Evolutionary conservation across 2,113 vertebrate genomes (phyloP), one percentile per base, ranked within the genome.

Genomic region (Aix galericulata): DNA sequence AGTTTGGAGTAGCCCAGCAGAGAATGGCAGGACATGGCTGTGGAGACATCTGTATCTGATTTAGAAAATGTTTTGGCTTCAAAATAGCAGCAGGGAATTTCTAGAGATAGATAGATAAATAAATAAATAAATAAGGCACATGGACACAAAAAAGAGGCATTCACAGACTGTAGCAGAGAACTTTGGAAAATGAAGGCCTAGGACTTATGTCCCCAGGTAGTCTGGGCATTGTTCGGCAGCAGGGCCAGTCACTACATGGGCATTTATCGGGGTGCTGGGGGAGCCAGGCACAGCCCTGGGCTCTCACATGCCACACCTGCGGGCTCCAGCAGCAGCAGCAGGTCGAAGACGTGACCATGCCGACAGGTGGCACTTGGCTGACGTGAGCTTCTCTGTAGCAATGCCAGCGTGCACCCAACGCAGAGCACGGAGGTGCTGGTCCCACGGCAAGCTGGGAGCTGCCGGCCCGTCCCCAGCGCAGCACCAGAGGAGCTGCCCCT

Each of bases 201-300:
- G 74, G 68, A 9, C 27, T 59, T 8, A 38, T 23, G 34, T 13
- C 80, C 78, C 72, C 72, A 27, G 52, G 59, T 25, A 68, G 42
- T 52, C 53, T 22, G 21, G 16, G 13, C n/a, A 17, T 69, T 67
- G 25, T 15, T 27, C 9, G 6, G 53, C 53, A 31, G 53, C 27
- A 17, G 16, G 27, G 15, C 34, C 0, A 0, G 16, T 13, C 7
- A 4, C 36, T 3, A 5, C 1, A 1, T 0, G 0, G 36, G 32
- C 12, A 13, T 52, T 52, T 48, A 16, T 9, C 9, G 10, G 44
- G 44, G 44, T n/a, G 5, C 22, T 10, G 10, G 23, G 23, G 44
- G 46, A 50, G 23, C 42, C 8, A 25, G n/a, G 46, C 11, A 16
- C 23, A 13, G 23, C 46, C 46, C 32, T 34, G 48, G 6, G 11